Conservation (phyloP, 2,113 vertebrate species). For the Dasyprocta punctata region DNA sequence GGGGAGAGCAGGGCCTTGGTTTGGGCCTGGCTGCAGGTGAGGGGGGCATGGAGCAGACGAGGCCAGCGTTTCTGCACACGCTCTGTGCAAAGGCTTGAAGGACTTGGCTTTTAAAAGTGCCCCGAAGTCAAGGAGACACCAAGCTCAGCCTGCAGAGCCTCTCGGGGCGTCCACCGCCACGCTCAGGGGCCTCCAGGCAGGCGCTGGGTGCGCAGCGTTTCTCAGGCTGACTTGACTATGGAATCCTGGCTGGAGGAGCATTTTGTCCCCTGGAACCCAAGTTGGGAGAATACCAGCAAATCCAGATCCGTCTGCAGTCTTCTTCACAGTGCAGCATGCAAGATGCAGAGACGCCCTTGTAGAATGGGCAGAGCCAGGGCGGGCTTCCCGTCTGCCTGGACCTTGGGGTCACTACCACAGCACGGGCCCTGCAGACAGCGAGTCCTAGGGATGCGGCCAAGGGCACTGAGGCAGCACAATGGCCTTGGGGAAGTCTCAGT, state of each 20-base stretch:
- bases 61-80: not conserved
- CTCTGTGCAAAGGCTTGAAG: not conserved
- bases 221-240: not conserved
- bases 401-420: not conserved
- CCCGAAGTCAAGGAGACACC: not conserved
- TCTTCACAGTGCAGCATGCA: not conserved
- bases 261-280: not conserved
- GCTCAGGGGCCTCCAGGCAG: not conserved
- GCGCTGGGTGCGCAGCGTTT: not conserved
- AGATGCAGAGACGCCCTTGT: not conserved
- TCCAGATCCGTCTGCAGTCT: too few relatives aligned
- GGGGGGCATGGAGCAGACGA: not conserved
- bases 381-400: not conserved
- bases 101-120: not conserved
- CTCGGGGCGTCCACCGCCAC: accelerated
- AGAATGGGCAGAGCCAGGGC: too few relatives aligned
- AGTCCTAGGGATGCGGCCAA: not conserved
- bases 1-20: not conserved
- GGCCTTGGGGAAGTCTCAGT: not conserved
- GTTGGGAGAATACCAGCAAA: not conserved
- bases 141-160: not conserved
- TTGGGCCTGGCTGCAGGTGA: not conserved
- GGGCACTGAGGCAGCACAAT: not conserved
- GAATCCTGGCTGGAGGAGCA: not conserved
- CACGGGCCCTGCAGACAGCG: not conserved